Percentiles rank a stretch among this genome's conserved stretches.
These are phyloP conservation scores for Cnemophilus loriae DNA, from an alignment of 2,113 vertebrate genomes.

Conservation along the genomic window DNA sequence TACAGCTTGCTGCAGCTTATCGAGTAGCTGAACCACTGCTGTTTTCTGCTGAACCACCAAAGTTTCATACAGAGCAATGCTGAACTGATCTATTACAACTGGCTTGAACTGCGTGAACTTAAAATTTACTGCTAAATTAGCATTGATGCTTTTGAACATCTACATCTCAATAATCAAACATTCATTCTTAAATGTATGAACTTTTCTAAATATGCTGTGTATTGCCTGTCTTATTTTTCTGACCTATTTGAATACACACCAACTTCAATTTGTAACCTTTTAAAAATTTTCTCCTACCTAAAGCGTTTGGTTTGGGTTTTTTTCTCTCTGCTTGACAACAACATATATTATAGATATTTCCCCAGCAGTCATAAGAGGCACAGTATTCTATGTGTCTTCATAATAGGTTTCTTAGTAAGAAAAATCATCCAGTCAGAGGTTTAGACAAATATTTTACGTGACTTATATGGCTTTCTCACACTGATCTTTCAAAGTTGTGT, in stretches of 20 bases:
- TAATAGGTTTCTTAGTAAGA: not conserved
- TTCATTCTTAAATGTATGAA: not conserved
- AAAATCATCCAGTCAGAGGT: not conserved
- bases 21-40: not conserved
- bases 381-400: not conserved
- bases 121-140: not conserved
- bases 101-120: not conserved
- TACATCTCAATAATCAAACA: not conserved
- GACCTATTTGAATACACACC: not conserved
- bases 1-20: not conserved
- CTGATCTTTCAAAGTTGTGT: not conserved
- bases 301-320: rapidly evolving
- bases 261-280: not conserved
- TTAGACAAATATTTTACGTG: not conserved
- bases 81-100: not conserved
- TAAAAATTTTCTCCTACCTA: not conserved
- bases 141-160: not conserved
- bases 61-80: not conserved
- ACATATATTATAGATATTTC: not conserved
- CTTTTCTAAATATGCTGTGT: not conserved
- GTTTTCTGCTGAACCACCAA: not conserved
- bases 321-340: not conserved
- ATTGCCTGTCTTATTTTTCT: not conserved
- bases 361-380: not conserved
- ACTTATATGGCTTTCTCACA: not conserved